Evolutionary conservation across 2,888 invertebrate species (phyloP), one percentile per base, ranked within the genome.

Genomic region (Cephonodes hylas): DNA sequence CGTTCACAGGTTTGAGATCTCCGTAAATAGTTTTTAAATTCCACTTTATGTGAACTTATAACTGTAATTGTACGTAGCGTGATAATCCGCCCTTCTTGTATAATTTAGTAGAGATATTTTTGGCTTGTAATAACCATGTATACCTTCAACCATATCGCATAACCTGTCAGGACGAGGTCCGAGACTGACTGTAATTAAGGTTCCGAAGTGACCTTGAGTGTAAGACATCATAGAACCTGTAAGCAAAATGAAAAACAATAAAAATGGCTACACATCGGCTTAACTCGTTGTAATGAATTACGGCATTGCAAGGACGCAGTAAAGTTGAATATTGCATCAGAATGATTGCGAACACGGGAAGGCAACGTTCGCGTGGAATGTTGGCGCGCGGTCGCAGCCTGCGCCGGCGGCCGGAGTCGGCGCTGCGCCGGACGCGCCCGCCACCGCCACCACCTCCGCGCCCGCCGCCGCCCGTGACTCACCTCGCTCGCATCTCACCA

Each of bases 271-370:
- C 77, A 81, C 79, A 78, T 75, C 87, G 81, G 86, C 88, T 88
- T 85, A 86, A 86, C 84, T 86, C 84, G 89, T 90, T 88, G 84
- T 88, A 89, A 89, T 88, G 89, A 91, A 91, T 92, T 91, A 91
- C 91, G 91, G 91, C 91, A 91, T 91, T 91, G 91, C 91, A 92
- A 92, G 91, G 91, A 91, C 91, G 91, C 89, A 85, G 89, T 91
- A 91, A 90, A 91, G 90, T 90, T 91, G 89, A 91, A 91, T 91
- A 89, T 91, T 91, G 91, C 91, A 90, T 91, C 91, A 91, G 88
- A 87, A 86, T 76, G 79, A 83, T 82, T 82, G 86, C 83, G 81
- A 84, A 76, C 81, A 78, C 79, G 74, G 83, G 86, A 84, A 91
- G 91, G 89, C 90, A 91, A 91, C 80, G 91, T 69, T 88, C 91